Evolutionary conservation across 2,888 invertebrate species (phyloP).

Genomic region (Epirrhoe alternata): DNA sequence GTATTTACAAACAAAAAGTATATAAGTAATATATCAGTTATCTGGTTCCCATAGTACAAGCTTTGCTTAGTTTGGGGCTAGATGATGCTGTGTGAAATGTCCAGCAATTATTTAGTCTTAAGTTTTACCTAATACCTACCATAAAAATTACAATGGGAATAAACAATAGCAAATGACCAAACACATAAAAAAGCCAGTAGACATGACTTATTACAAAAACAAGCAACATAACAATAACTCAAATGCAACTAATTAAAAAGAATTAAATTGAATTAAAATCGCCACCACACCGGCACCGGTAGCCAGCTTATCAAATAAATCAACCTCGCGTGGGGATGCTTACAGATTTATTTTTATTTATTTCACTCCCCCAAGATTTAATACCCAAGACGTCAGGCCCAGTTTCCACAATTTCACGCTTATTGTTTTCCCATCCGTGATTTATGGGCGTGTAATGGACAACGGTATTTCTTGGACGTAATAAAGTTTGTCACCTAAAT

Average conservation of each 20-base stretch:
- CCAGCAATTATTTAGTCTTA: too few species aligned
- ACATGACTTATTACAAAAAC: slow-evolving; percentile 8
- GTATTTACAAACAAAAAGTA: too few species aligned
- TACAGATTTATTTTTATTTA: slow-evolving; percentile 84
- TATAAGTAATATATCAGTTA: too few species aligned
- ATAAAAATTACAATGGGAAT: not conserved
- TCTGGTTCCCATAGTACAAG: too few species aligned
- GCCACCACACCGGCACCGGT: slow-evolving; percentile 41
- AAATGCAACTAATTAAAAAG: slow-evolving; percentile 60
- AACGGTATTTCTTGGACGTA: slow-evolving; percentile 81
- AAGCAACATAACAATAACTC: slow-evolving; percentile 14
- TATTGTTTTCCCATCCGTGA: slow-evolving; percentile 86
- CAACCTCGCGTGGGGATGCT: slow-evolving; percentile 74
- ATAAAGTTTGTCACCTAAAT: slow-evolving; percentile 85
- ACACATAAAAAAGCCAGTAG: not conserved
- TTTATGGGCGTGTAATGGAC: slow-evolving; percentile 82
- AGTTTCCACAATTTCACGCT: slow-evolving; percentile 86
- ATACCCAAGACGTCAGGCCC: slow-evolving; percentile 78
- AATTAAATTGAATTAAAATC: slow-evolving; percentile 65
- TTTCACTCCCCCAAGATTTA: slow-evolving; percentile 84
- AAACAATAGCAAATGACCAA: slow-evolving; percentile 8
- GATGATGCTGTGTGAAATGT: too few species aligned
- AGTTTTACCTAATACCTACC: too few species aligned
- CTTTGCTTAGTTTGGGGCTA: too few species aligned
- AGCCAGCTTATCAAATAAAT: slow-evolving; percentile 71